Conservation (phyloP, 2,888 invertebrate species). For the Campaea margaritaria region DNA sequence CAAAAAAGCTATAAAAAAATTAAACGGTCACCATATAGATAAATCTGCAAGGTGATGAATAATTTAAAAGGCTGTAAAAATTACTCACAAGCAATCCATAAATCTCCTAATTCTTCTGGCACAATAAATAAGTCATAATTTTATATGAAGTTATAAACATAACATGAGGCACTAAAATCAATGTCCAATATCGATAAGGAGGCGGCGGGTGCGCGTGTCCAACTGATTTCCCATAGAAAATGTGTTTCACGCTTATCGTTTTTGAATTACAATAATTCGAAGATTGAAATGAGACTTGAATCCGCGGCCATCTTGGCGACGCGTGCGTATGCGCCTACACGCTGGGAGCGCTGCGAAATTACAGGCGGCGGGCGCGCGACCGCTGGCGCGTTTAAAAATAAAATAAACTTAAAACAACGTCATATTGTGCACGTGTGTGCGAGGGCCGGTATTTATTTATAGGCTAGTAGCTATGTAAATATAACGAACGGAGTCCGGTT, state of each 20-base stretch:
- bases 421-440: slow-evolving; percentile 82
- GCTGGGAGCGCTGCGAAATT: slow-evolving; percentile 83
- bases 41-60: slow-evolving; percentile 34
- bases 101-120: slow-evolving; percentile 69
- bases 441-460: slow-evolving; percentile 83
- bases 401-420: slow-evolving; percentile 85
- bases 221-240: slow-evolving; percentile 60
- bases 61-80: slow-evolving; percentile 55
- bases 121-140: slow-evolving; percentile 70
- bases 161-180: slow-evolving; percentile 66
- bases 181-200: slow-evolving; percentile 64
- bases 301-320: slow-evolving; percentile 77
- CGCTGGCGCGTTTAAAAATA: slow-evolving; percentile 82
- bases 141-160: slow-evolving; percentile 69
- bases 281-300: slow-evolving; percentile 63
- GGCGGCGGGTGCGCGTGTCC: slow-evolving; percentile 43
- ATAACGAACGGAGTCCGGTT: slow-evolving; percentile 72
- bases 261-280: slow-evolving; percentile 55
- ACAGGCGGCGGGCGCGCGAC: slow-evolving; percentile 76
- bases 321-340: slow-evolving; percentile 83
- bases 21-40: slow-evolving; percentile 33
- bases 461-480: slow-evolving; percentile 84
- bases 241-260: slow-evolving; percentile 59
- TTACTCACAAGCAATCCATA: slow-evolving; percentile 72
- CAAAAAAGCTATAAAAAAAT: slow-evolving; percentile 35